A percentile compares a stretch with the other conserved stretches of the same genome.
phyloP scores from a whole-genome alignment of 2,113 vertebrate species.

The Odobenus rosmarus region DNA sequence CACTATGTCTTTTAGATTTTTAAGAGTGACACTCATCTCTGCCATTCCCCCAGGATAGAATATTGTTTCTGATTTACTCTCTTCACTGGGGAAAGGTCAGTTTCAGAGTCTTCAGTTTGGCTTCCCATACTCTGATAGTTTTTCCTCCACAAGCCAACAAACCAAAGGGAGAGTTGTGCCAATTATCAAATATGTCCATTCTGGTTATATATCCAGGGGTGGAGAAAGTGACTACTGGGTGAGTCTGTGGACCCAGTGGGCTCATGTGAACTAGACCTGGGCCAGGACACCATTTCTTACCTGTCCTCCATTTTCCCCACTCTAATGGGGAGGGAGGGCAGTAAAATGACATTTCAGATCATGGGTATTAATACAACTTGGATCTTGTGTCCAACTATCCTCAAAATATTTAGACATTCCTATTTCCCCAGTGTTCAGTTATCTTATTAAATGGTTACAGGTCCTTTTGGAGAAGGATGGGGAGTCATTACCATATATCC shows the following conservation, averaged over 20 bases:
- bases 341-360: neutral
- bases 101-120: neutral
- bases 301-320: no score
- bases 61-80: neutral
- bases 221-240: neutral
- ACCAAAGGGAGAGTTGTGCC: neutral
- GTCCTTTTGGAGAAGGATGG: neutral
- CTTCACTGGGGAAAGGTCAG: no score
- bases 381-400: neutral
- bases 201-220: neutral
- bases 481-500: neutral
- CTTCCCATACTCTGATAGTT: neutral
- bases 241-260: neutral
- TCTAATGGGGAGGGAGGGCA: neutral
- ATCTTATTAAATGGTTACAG: neutral
- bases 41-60: neutral
- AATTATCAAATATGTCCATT: neutral
- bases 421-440: neutral
- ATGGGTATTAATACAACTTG: neutral
- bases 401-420: neutral
- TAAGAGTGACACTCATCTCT: neutral
- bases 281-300: neutral
- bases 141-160: neutral
- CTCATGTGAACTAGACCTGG: neutral
- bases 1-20: neutral